These are phyloP conservation scores for Pampusana beccarii DNA, from an alignment of 2,113 vertebrate genomes.

Conservation along the genomic window DNA sequence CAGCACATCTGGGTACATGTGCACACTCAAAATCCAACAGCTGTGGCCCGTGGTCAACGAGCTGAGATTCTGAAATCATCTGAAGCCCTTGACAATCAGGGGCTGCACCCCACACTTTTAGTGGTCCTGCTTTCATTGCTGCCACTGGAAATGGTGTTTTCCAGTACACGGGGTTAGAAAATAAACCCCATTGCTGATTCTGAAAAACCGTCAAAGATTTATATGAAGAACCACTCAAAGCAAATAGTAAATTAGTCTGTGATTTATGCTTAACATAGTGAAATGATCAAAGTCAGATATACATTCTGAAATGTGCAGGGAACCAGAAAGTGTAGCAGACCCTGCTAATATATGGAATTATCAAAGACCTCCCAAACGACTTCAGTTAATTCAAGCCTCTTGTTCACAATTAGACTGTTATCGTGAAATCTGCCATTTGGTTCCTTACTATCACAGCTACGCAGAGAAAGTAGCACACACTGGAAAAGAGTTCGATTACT, in stretches of 20 bases:
- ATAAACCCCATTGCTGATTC: conserved; percentile 15
- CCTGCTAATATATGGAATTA: conserved; percentile 56
- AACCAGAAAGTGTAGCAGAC: conserved; percentile 49
- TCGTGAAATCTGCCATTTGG: conserved; percentile 51
- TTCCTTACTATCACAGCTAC: conserved; percentile 15
- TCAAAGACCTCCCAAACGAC: conserved; percentile 68
- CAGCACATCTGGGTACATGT: not conserved
- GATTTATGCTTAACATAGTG: conserved; percentile 49
- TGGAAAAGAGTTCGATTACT: conserved; percentile 30
- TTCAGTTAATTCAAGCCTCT: conserved; percentile 62
- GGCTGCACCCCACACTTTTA: not conserved
- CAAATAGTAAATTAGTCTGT: conserved; percentile 65
- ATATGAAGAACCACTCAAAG: conserved; percentile 46
- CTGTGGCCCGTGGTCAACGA: not conserved
- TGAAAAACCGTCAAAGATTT: conserved; percentile 32
- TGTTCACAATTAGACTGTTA: conserved; percentile 61
- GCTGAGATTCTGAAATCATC: not conserved
- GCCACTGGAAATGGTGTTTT: conserved; percentile 9
- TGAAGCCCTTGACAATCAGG: not conserved
- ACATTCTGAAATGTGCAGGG: conserved; percentile 36
- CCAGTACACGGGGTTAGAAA: not conserved
- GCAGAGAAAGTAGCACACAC: conserved; percentile 37
- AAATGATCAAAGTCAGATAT: conserved; percentile 67
- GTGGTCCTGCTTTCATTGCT: not conserved
- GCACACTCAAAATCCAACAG: not conserved